These are phyloP conservation scores for Chymomyza costata DNA, from an alignment of 1,140 invertebrate genomes.

Conservation along the genomic window DNA sequence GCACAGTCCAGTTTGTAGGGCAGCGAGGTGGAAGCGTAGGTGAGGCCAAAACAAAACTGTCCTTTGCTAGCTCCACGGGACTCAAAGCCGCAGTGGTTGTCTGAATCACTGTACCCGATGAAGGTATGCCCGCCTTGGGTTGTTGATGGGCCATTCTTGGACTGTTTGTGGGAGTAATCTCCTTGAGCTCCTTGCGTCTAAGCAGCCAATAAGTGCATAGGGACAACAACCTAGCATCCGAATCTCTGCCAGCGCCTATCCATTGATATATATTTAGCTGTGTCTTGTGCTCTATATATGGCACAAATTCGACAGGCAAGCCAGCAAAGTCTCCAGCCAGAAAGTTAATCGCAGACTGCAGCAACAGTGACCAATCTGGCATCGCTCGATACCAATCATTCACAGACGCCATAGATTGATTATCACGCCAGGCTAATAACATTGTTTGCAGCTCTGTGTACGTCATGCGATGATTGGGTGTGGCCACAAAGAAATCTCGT, in stretches of 20 bases:
- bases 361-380: constrained; percentile 84
- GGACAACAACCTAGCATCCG: constrained; percentile 85
- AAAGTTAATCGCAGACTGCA: constrained; percentile 90
- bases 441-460: constrained; percentile 84
- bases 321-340: constrained; percentile 89
- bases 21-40: constrained; percentile 80
- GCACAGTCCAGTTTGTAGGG: constrained; percentile 87
- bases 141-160: not conserved
- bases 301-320: constrained; percentile 92
- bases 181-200: constrained; percentile 76
- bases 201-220: constrained; percentile 87
- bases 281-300: constrained; percentile 93
- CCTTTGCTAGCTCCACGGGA: constrained; percentile 8
- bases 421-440: constrained; percentile 86
- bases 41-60: too few relatives aligned
- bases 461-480: constrained; percentile 87
- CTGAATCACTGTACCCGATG: constrained; percentile 10
- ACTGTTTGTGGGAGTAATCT: constrained; percentile 9
- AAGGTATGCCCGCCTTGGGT: not conserved
- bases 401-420: constrained; percentile 83
- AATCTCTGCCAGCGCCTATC: constrained; percentile 96
- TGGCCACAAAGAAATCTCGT: constrained; percentile 87
- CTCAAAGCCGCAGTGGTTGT: not conserved
- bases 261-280: constrained; percentile 87
- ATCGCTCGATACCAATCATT: constrained; percentile 86